Percentiles rank a stretch among this genome's conserved stretches.
These are phyloP conservation scores for Astyanax mexicanus DNA, from an alignment of 2,797 vertebrate genomes.

Conservation along the genomic window DNA sequence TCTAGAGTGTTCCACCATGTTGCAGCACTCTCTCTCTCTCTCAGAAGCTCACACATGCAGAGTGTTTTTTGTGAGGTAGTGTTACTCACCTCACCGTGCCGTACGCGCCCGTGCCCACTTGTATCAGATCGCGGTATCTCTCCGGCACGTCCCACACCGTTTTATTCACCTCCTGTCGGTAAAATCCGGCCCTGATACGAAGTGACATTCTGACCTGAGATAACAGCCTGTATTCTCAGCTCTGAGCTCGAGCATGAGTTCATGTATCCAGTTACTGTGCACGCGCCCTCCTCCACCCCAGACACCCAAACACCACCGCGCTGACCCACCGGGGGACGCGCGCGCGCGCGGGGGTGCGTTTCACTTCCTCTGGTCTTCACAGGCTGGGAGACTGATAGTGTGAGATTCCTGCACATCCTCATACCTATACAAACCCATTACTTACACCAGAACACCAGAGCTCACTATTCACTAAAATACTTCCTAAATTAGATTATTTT, in stretches of 20 bases:
- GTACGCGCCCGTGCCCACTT: constrained; percentile 93
- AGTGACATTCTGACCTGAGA: constrained; percentile 77
- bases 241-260: background rate
- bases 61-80: background rate
- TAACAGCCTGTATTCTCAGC: constrained; percentile 5
- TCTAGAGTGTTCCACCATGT: background rate
- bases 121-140: constrained; percentile 88
- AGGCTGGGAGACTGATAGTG: background rate
- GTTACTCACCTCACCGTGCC: constrained; percentile 91
- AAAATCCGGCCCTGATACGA: constrained; percentile 83
- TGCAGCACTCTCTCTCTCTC: no score
- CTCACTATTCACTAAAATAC: no score
- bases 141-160: constrained; percentile 92
- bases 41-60: background rate
- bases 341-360: constrained; percentile 36
- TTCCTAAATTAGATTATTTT: no score
- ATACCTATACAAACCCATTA: no score
- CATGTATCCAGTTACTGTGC: background rate
- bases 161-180: constrained; percentile 89
- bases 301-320: background rate
- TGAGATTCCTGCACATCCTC: background rate
- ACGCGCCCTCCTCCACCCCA: constrained; percentile 1
- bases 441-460: no score
- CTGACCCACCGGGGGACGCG: constrained; percentile 1
- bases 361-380: constrained; percentile 12